Conservation (phyloP, 2,888 invertebrate genomes). For the Troilus luridus region DNA sequence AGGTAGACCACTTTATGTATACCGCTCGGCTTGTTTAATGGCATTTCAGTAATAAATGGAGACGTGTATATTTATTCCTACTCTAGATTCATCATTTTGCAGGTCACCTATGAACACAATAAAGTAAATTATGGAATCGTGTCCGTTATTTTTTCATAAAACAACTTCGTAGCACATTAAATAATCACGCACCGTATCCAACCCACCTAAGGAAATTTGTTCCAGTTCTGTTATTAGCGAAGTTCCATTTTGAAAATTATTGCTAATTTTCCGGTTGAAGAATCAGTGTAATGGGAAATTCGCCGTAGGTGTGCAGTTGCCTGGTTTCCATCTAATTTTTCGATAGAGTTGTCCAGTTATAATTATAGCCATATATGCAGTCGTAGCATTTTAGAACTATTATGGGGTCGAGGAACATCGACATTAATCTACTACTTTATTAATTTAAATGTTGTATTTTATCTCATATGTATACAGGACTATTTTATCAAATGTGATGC, state of each 20-base stretch:
- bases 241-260: conserved; percentile 37
- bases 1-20: too few species aligned
- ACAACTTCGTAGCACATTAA: not conserved
- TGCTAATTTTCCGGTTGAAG: conserved; percentile 26
- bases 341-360: not conserved
- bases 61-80: not conserved
- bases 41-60: too few species aligned
- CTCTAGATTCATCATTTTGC: not conserved
- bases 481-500: too few species aligned
- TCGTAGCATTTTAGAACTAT: not conserved
- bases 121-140: not conserved
- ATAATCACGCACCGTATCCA: conserved; percentile 6
- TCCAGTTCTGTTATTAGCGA: conserved; percentile 24
- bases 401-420: not conserved
- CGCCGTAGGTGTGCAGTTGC: not conserved
- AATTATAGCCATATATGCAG: not conserved
- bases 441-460: too few species aligned
- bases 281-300: conserved; percentile 26
- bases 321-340: not conserved
- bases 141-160: not conserved
- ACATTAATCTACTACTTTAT: too few species aligned
- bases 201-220: not conserved
- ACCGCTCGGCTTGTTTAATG: too few species aligned
- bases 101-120: not conserved
- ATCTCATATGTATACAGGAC: too few species aligned